phyloP scores from a whole-genome alignment of 2,113 vertebrate species.

The Rutilus rutilus region DNA sequence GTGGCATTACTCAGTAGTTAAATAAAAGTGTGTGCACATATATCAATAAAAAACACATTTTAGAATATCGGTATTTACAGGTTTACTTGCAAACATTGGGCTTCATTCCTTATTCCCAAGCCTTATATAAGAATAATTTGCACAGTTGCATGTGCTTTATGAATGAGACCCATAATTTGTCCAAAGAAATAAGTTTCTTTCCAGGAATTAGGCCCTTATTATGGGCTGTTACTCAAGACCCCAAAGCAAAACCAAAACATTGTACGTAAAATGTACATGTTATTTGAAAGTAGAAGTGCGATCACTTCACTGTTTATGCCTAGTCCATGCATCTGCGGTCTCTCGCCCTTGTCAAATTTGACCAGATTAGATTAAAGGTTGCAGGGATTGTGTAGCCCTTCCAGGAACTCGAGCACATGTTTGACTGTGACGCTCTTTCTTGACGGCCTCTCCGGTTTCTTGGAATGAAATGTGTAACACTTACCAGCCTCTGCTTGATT shows the following conservation, averaged over 20 bases:
- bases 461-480: slow-evolving; percentile 45
- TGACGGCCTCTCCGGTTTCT: slow-evolving; percentile 49
- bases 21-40: not conserved
- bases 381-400: slow-evolving; percentile 31
- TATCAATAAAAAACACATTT: not conserved
- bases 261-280: too few relatives aligned
- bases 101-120: not conserved
- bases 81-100: not conserved
- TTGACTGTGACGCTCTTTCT: slow-evolving; percentile 27
- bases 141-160: not conserved
- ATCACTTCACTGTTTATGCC: not conserved
- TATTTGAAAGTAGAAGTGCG: not conserved
- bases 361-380: slow-evolving; percentile 3
- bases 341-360: not conserved
- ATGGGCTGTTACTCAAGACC: not conserved
- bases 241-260: not conserved
- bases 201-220: not conserved
- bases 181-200: not conserved
- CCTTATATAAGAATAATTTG: not conserved
- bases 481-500: slow-evolving; percentile 31
- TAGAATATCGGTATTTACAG: not conserved
- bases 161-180: not conserved
- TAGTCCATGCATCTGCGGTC: not conserved
- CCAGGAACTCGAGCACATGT: slow-evolving; percentile 36
- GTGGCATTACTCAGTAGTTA: not conserved